Base-by-base conservation (phyloP, 2,888 invertebrate genomes). In the Erebia epiphron region DNA sequence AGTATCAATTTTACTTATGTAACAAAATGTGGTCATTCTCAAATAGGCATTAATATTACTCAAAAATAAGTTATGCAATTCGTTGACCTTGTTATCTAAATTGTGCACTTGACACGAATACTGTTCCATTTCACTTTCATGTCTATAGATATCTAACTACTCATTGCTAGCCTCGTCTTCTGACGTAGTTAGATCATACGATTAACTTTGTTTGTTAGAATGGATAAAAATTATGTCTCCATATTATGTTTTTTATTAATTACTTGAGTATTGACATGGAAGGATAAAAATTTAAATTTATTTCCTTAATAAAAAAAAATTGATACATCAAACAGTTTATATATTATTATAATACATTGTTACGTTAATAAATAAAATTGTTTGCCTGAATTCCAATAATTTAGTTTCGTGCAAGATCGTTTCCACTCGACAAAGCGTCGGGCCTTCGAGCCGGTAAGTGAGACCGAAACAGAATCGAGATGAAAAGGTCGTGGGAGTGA, bases 81-180 rank as follows among this genome's bases (percentile, higher is more conserved):
- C 82, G 82, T 70, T 91, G 90, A 90, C 92, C 92, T 92, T 91
- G 90, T 90, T 89, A 92, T 91, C 92, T 91, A 91, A 91, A 92
- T 91, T 87, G 91, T 92, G 91, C 91, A 92, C 92, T 92, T 92
- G 92, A 92, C 92, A 91, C 89, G 87, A 90, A 92, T 92, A 88
- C 88, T 90, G 91, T 86, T 89, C 90, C 91, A 91, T 92, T 92
- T 92, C 91, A 92, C 92, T 92, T 92, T 92, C 91, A 90, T 90
- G 87, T 87, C 85, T 86, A 83, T 85, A 85, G 77, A 75, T 79
- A 78, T 77, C 77, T 79, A 77, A 76, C 77, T 76, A 75, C 75
- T 76, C 75, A 75, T 73, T 81, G 81, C 81, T 79, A 78, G 76
- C 79, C 86, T 85, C 86, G 86, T 86, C 87, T 86, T 83, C 79